A percentile compares a stretch with the other conserved stretches of the same genome.
phyloP scores from a whole-genome alignment of 2,888 invertebrate genomes.

The Chymomyza procnemis region DNA sequence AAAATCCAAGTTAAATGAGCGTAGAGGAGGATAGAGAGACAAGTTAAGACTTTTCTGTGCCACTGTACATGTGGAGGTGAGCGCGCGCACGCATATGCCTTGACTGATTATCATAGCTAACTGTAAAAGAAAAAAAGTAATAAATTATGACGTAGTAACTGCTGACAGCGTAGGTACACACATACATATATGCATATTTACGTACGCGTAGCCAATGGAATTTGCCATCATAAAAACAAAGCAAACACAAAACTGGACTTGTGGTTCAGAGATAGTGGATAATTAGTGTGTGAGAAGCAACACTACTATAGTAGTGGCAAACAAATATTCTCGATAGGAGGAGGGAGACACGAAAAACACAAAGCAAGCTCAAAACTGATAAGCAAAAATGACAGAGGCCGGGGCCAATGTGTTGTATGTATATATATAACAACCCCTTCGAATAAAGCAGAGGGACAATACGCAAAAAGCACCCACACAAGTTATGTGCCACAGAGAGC shows the following conservation, averaged over 20 bases:
- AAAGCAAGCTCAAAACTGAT: constrained; percentile 57
- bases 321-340: constrained; percentile 38
- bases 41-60: too few species aligned
- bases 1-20: too few species aligned
- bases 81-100: neutral
- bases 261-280: constrained; percentile 57
- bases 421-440: constrained; percentile 35
- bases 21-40: too few species aligned
- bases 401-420: constrained; percentile 17
- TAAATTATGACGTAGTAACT: constrained; percentile 52
- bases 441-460: neutral
- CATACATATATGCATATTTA: neutral
- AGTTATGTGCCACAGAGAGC: neutral
- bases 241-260: constrained; percentile 33
- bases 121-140: constrained; percentile 52
- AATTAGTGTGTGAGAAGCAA: neutral
- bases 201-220: constrained; percentile 35
- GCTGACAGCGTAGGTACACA: constrained; percentile 9
- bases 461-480: constrained; percentile 2
- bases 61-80: neutral
- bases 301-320: constrained; percentile 19
- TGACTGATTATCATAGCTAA: constrained; percentile 30
- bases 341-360: constrained; percentile 35
- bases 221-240: constrained; percentile 28
- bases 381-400: constrained; percentile 30